Conservation (phyloP, 2,888 invertebrate genomes). For the Pardosa pseudoannulata region DNA sequence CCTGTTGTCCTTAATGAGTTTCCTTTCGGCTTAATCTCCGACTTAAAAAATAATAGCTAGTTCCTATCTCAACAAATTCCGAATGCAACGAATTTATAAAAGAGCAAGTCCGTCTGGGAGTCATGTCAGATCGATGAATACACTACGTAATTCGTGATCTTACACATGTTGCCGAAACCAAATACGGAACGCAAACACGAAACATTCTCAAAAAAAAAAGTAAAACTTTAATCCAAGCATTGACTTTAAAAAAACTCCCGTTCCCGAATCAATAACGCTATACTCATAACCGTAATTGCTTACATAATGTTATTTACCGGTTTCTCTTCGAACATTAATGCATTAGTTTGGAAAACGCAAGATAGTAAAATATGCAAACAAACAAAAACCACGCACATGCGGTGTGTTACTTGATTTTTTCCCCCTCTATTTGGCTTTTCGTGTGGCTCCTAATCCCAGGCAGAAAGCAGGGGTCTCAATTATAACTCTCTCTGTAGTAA, state of each 20-base stretch:
- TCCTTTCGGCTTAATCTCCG: no score
- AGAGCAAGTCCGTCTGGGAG: no score
- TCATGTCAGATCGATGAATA: neutral
- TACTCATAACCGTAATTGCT: slow-evolving; percentile 2
- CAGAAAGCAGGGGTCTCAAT: neutral
- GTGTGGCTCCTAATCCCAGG: neutral
- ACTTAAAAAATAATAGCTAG: no score
- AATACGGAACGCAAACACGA: neutral
- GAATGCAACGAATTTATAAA: no score
- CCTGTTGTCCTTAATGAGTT: no score
- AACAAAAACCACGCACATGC: neutral
- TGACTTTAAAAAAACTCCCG: neutral
- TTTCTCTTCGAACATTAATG: neutral
- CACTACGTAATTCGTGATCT: neutral
- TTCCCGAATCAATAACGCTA: neutral
- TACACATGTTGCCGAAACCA: neutral
- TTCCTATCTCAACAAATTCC: no score
- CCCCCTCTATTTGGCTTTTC: neutral
- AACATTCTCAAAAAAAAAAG: neutral
- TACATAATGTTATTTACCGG: slow-evolving; percentile 6
- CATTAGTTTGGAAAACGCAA: neutral
- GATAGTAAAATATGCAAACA: neutral
- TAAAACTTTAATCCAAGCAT: neutral
- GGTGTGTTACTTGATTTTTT: neutral
- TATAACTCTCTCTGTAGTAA: neutral